Percentiles rank a stretch among this genome's conserved stretches.
Conservation (phyloP, 2,113 vertebrate species). For the Leucosticte australis region DNA sequence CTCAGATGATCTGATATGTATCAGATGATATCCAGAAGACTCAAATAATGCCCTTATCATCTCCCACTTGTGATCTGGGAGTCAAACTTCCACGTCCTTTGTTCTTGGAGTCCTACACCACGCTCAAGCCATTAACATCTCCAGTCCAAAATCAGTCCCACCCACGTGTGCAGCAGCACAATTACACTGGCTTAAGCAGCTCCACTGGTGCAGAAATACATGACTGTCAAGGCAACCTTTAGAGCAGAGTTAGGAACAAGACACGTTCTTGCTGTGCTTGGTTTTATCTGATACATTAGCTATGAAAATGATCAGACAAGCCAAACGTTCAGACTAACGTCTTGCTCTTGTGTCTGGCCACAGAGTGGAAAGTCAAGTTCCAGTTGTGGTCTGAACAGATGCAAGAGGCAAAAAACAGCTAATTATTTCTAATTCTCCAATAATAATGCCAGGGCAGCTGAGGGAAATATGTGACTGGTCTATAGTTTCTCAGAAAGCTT, state of each 20-base stretch:
- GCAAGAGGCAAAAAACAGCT: conserved; percentile 5
- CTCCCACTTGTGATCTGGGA: not conserved
- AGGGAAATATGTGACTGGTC: not conserved
- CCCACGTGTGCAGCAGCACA: not conserved
- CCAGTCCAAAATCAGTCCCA: not conserved
- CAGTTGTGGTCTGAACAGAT: conserved; percentile 35
- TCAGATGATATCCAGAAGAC: not conserved
- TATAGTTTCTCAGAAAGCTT: not conserved
- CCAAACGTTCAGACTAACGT: not conserved
- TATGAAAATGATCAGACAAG: conserved; percentile 26
- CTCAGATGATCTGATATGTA: not conserved
- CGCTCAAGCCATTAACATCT: not conserved
- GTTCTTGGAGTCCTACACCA: not conserved
- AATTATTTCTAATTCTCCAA: conserved; percentile 28
- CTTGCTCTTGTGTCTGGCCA: not conserved
- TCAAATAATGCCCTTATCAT: not conserved
- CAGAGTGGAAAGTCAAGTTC: conserved; percentile 12
- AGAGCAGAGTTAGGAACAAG: not conserved
- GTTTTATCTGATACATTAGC: conserved; percentile 47
- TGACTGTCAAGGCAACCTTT: not conserved
- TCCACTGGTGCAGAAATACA: not conserved
- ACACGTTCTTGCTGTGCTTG: not conserved
- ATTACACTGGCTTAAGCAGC: not conserved
- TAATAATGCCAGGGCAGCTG: not conserved
- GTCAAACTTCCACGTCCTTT: not conserved